Percentiles rank a stretch among this genome's conserved stretches.
These are phyloP conservation scores for Lapara coniferarum DNA, from an alignment of 2,888 invertebrate genomes.

Conservation along the genomic window DNA sequence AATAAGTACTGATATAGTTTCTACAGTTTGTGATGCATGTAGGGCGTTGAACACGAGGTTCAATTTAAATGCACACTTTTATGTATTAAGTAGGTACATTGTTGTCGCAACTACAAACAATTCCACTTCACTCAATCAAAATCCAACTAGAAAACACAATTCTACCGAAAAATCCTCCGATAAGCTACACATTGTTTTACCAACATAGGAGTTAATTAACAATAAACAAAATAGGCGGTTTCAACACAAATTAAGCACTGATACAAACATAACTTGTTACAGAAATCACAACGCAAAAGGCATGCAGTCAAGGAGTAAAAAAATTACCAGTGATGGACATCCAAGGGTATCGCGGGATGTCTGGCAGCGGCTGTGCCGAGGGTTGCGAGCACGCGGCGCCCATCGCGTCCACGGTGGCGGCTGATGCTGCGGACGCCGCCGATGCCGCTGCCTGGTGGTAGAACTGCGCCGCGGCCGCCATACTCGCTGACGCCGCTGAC, in stretches of 20 bases:
- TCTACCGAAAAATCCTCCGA: neutral
- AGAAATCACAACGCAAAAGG: constrained; percentile 32
- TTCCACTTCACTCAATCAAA: neutral
- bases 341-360: constrained; percentile 97
- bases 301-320: constrained; percentile 70
- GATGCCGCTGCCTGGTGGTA: constrained; percentile 93
- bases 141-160: neutral
- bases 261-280: constrained; percentile 20
- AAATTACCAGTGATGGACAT: constrained; percentile 97
- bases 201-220: neutral
- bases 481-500: constrained; percentile 86
- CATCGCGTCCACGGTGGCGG: constrained; percentile 91
- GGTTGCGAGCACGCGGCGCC: constrained; percentile 91
- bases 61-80: too few relatives aligned
- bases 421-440: constrained; percentile 89
- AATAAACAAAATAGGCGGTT: neutral
- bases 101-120: neutral
- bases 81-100: too few relatives aligned
- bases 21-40: neutral
- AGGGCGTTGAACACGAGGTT: too few relatives aligned
- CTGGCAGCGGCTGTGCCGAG: constrained; percentile 94
- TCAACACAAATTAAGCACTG: constrained; percentile 13
- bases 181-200: neutral
- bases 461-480: constrained; percentile 92
- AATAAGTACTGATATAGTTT: neutral